These are phyloP conservation scores for Drosophila biarmipes DNA, from an alignment of 1,140 invertebrate genomes.

Conservation along the genomic window DNA sequence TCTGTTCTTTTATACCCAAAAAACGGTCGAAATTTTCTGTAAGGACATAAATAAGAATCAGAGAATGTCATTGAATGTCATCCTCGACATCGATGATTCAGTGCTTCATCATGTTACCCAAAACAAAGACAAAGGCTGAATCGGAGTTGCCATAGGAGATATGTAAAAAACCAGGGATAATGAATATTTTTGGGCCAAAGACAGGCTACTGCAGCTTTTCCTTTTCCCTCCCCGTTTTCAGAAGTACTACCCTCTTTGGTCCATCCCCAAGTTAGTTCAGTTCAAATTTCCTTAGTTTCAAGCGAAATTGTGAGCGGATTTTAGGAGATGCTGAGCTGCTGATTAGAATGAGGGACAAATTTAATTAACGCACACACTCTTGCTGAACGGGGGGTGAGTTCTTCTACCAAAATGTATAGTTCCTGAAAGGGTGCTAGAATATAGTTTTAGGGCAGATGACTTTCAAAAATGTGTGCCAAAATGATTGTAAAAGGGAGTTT, in stretches of 20 bases:
- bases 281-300: conserved; percentile 30
- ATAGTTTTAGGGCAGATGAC: conserved; percentile 8
- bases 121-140: conserved; percentile 49
- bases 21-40: conserved; percentile 27
- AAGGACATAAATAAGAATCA: conserved; percentile 75
- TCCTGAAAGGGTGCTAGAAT: conserved; percentile 33
- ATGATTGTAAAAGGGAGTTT: conserved; percentile 13
- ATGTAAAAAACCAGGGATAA: conserved; percentile 46
- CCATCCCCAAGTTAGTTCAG: conserved; percentile 14
- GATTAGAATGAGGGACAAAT: conserved; percentile 50
- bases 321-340: conserved; percentile 50
- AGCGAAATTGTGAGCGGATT: conserved; percentile 35
- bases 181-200: conserved; percentile 45
- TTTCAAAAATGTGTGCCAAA: conserved; percentile 1
- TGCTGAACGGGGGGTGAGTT: conserved; percentile 26
- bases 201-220: conserved; percentile 35
- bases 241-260: conserved; percentile 11
- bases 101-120: conserved; percentile 74
- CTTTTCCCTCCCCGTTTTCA: conserved; percentile 4
- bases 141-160: conserved; percentile 62
- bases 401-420: not conserved
- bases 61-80: conserved; percentile 73
- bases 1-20: conserved; percentile 72
- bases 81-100: conserved; percentile 46
- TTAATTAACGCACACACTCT: conserved; percentile 45